Conservation (phyloP, 2,888 invertebrate species). For the Beris morrisii region DNA sequence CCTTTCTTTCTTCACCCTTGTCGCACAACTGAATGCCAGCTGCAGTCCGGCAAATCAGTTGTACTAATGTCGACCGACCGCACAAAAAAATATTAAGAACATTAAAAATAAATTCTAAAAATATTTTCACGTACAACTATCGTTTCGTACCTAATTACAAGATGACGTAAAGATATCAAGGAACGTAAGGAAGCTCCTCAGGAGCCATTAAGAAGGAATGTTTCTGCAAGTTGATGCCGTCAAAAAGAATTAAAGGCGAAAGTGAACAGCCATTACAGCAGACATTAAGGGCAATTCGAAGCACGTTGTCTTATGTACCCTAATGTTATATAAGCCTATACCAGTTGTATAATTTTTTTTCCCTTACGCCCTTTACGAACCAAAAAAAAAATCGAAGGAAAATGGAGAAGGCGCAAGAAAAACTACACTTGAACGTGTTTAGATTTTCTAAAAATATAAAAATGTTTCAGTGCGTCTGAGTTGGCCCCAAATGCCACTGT, state of each 20-base stretch:
- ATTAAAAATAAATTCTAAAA: conserved; percentile 26
- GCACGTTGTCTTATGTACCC: conserved; percentile 45
- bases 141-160: conserved; percentile 30
- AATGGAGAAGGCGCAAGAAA: conserved; percentile 6
- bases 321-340: conserved; percentile 23
- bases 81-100: not conserved
- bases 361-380: not conserved
- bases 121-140: conserved; percentile 27
- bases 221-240: conserved; percentile 33
- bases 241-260: conserved; percentile 27
- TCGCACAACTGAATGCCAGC: no score
- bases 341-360: conserved; percentile 3
- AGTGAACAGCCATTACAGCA: conserved; percentile 37
- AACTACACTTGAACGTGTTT: conserved; percentile 27
- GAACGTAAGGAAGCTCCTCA: not conserved
- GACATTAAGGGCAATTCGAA: conserved; percentile 45
- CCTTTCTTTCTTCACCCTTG: no score
- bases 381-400: not conserved
- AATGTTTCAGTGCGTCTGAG: not conserved
- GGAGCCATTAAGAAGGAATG: conserved; percentile 32
- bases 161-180: conserved; percentile 21
- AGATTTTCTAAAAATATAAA: conserved; percentile 29
- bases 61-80: no score
- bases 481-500: conserved; percentile 15
- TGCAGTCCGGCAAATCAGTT: no score